Conservation (phyloP, 2,797 vertebrate genomes). For the Halcyon badia region DNA sequence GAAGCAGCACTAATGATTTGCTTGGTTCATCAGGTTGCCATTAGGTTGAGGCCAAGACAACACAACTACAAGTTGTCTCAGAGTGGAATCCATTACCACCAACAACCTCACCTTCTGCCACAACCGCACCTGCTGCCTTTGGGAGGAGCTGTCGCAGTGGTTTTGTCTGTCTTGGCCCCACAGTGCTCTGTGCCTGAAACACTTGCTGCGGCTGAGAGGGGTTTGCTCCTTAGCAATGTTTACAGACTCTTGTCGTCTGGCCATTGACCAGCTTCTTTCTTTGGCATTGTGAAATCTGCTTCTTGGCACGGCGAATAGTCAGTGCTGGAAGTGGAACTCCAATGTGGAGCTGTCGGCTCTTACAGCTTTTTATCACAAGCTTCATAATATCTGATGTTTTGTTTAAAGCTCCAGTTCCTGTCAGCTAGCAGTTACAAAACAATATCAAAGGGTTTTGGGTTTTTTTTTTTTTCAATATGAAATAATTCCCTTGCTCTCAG, state of each 20-base stretch:
- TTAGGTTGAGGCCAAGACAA: neutral
- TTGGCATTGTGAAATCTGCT: constrained; percentile 19
- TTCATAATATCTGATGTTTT: constrained; percentile 12
- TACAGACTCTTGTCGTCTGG: neutral
- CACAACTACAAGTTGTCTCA: neutral
- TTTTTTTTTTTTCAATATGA: neutral
- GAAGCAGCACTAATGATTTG: neutral
- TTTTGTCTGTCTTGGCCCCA: neutral
- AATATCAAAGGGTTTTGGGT: neutral
- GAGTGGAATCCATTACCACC: neutral
- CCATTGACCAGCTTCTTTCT: constrained; percentile 7
- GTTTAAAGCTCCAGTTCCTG: constrained; percentile 8
- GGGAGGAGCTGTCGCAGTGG: neutral
- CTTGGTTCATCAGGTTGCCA: neutral
- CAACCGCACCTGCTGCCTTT: neutral
- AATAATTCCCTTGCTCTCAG: neutral
- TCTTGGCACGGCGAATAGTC: neutral
- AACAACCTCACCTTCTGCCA: neutral
- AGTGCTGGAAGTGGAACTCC: neutral
- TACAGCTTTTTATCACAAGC: constrained; percentile 9
- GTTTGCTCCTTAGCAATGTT: neutral
- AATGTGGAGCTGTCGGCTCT: neutral
- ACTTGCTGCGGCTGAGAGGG: neutral
- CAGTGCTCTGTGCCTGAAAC: neutral
- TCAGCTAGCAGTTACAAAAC: constrained; percentile 33